These are phyloP conservation scores for Arrhamphus sclerolepis DNA, from an alignment of 2,797 vertebrate genomes.

Conservation along the genomic window DNA sequence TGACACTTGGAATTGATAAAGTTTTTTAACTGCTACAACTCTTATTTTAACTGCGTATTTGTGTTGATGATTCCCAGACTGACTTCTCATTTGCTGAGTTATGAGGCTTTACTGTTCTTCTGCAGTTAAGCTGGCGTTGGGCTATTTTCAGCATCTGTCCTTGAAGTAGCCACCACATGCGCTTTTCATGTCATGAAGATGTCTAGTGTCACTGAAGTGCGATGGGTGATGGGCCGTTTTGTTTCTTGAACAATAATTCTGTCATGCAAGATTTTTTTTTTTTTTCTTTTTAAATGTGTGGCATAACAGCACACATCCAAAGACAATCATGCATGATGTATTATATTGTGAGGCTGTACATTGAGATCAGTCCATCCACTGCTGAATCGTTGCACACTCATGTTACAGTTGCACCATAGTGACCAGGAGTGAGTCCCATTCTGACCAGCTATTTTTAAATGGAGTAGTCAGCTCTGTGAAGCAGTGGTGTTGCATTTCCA, in stretches of 20 bases:
- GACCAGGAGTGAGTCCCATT: slow-evolving; percentile 26
- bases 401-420: slow-evolving; percentile 49
- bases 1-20: no score
- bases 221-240: not conserved
- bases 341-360: no score
- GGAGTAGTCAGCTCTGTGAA: slow-evolving; percentile 32
- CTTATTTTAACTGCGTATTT: not conserved
- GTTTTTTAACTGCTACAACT: not conserved
- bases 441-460: slow-evolving; percentile 67
- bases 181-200: slow-evolving; percentile 10
- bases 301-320: no score
- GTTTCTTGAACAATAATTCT: slow-evolving; percentile 8
- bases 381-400: slow-evolving; percentile 72
- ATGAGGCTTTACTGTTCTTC: slow-evolving; percentile 55
- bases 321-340: no score
- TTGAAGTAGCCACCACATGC: slow-evolving; percentile 25
- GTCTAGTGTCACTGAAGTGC: slow-evolving; percentile 21
- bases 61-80: slow-evolving; percentile 15
- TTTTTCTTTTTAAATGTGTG: no score
- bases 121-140: slow-evolving; percentile 53
- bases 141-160: slow-evolving; percentile 64
- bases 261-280: no score
- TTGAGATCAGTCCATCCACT: slow-evolving; percentile 9
- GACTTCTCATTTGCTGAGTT: slow-evolving; percentile 37
- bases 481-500: slow-evolving; percentile 38